These are phyloP conservation scores for Achatina immaculata DNA, from an alignment of 1,140 invertebrate species.

Conservation along the genomic window DNA sequence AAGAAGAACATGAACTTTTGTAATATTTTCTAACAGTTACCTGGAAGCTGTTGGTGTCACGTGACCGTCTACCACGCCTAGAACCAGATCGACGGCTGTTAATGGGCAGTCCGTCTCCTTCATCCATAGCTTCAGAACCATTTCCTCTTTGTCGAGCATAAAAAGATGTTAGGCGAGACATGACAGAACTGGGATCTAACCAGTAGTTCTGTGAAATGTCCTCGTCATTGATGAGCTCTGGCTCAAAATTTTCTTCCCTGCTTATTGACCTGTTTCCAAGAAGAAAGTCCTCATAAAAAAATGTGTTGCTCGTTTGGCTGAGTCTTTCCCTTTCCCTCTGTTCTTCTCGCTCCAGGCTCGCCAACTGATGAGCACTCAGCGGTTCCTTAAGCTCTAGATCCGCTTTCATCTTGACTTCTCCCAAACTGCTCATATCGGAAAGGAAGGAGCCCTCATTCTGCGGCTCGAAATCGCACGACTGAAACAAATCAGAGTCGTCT, in stretches of 20 bases:
- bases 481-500: constrained; percentile 60
- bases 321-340: constrained; percentile 38
- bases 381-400: constrained; percentile 56
- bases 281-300: constrained; percentile 13
- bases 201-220: too few species aligned
- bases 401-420: constrained; percentile 52
- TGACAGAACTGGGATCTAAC: too few species aligned
- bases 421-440: constrained; percentile 61
- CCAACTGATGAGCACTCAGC: constrained; percentile 55
- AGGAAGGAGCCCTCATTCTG: constrained; percentile 56
- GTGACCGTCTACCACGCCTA: not conserved
- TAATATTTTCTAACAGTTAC: not conserved
- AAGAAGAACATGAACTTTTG: too few species aligned
- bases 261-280: too few species aligned
- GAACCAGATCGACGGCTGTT: not conserved
- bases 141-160: too few species aligned
- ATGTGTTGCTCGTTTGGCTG: not conserved
- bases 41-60: constrained; percentile 36
- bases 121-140: not conserved
- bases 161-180: too few species aligned
- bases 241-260: too few species aligned
- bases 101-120: not conserved
- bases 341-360: constrained; percentile 55
- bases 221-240: too few species aligned
- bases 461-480: constrained; percentile 56